Conservation (phyloP, 2,888 invertebrate species). For the Rhagophthalmus giganteus region DNA sequence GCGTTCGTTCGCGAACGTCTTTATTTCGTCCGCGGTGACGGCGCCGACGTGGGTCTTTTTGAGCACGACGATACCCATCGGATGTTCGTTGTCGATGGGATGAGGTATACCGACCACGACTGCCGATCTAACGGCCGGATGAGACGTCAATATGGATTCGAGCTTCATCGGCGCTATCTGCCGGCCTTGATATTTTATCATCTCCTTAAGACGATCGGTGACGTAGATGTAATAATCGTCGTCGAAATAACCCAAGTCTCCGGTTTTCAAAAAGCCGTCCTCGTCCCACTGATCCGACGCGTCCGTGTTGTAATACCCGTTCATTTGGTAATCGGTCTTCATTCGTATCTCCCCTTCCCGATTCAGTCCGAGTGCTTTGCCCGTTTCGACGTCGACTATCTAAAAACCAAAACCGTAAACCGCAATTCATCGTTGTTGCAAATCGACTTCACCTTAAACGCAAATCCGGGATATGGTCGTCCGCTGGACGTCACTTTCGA, state of each 20-base stretch:
- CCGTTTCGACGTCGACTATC: slow-evolving; percentile 56
- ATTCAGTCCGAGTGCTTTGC: slow-evolving; percentile 55
- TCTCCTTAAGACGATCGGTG: slow-evolving; percentile 58
- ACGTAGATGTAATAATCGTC: slow-evolving; percentile 56
- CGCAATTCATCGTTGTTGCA: background rate
- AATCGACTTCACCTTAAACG: slow-evolving; percentile 40
- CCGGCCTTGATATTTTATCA: slow-evolving; percentile 58
- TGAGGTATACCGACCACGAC: slow-evolving; percentile 47
- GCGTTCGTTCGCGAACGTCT: slow-evolving; percentile 38
- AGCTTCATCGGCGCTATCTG: slow-evolving; percentile 54
- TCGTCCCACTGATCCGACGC: slow-evolving; percentile 54
- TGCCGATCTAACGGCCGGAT: slow-evolving; percentile 43
- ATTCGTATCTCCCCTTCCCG: slow-evolving; percentile 59
- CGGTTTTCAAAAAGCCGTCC: slow-evolving; percentile 58
- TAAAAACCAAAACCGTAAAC: slow-evolving; percentile 44
- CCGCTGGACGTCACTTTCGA: slow-evolving; percentile 1
- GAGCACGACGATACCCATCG: slow-evolving; percentile 42
- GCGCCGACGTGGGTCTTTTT: slow-evolving; percentile 14
- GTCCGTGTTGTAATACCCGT: slow-evolving; percentile 57
- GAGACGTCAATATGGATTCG: slow-evolving; percentile 44
- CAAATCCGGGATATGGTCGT: slow-evolving; percentile 38
- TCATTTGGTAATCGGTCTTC: slow-evolving; percentile 49
- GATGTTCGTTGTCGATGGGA: slow-evolving; percentile 47
- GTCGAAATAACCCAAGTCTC: slow-evolving; percentile 59
- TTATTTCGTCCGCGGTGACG: slow-evolving; percentile 37